phyloP scores from a whole-genome alignment of 2,797 vertebrate genomes.

The Poeciliopsis turneri region DNA sequence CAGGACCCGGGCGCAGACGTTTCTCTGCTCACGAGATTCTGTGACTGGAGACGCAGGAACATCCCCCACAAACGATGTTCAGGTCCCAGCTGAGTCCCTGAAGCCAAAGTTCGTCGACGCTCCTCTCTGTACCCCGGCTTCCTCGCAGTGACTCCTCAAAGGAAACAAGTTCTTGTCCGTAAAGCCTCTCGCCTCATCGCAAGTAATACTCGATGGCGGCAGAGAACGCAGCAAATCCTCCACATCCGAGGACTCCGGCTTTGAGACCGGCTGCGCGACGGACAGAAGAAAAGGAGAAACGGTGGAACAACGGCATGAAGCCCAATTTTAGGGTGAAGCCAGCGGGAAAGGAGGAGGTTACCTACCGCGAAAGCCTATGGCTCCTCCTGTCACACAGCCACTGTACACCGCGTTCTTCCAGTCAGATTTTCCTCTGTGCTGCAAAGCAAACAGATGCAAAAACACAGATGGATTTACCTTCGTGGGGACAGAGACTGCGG shows the following conservation, averaged over 20 bases:
- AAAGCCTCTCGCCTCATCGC: conserved; percentile 73
- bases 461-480: neutral
- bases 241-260: conserved; percentile 93
- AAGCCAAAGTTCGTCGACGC: neutral
- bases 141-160: conserved; percentile 12
- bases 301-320: neutral
- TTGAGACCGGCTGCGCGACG: conserved; percentile 88
- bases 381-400: conserved; percentile 95
- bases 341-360: conserved; percentile 7
- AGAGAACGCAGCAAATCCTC: conserved; percentile 96
- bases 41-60: neutral
- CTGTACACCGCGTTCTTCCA: conserved; percentile 98
- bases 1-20: neutral
- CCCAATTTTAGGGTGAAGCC: neutral
- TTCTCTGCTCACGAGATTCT: neutral
- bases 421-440: conserved; percentile 94
- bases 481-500: neutral
- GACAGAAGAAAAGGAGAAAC: neutral
- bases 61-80: neutral
- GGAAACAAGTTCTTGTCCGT: conserved; percentile 15
- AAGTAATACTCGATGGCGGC: conserved; percentile 97
- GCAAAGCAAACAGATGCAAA: conserved; percentile 27
- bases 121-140: conserved; percentile 11
- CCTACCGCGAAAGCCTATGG: conserved; percentile 93
- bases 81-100: neutral